Base-by-base conservation (phyloP, 2,113 vertebrate species). In the Atherinomorus stipes region DNA sequence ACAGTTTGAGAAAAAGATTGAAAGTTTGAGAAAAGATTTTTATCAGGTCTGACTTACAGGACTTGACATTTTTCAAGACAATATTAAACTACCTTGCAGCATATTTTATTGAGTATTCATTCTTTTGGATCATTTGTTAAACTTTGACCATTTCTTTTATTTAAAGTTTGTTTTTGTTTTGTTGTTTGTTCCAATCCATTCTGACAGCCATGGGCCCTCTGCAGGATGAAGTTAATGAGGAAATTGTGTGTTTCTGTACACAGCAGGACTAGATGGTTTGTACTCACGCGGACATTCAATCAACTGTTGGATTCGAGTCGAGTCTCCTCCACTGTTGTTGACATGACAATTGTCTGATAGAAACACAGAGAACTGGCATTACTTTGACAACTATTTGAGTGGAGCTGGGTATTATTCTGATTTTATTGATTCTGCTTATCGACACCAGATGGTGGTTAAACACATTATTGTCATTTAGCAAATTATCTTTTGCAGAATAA, bases 241-340 rank as follows among this genome's bases (percentile, higher is more conserved):
- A 67, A 22, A 44, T 12, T 42, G 37, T 25, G 23, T 57, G 28
- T 44, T 31, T 54, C 47, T 8, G 16, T 34, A 23, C 3, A 54
- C 58, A 49, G 74, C 49, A 70, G 58, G 19, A 79, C 15, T 31
- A 25, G 40, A 58, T 16, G 31, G 68, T 58, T 90, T 94, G 94
- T 97, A 98, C 96, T 98, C 96, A 98, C 96, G 95, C 93, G 95
- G 96, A 95, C 96, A 96, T 81, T 96, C 94, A 95, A 98, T 96
- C 94, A 98, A 96, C 78, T 98, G 96, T 93, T 96, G 96, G 90
- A 96, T 96, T 96, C 96, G 94, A 95, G 96, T 96, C 86, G 95
- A 94, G 94, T 96, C 95, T 95, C 94, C 97, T 94, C 94, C 96
- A 92, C 96, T 98, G 95, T 96, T 96, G 96, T 96, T 96, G 95